Base-by-base conservation (phyloP, 2,888 invertebrate genomes). In the Xylota sylvarum region DNA sequence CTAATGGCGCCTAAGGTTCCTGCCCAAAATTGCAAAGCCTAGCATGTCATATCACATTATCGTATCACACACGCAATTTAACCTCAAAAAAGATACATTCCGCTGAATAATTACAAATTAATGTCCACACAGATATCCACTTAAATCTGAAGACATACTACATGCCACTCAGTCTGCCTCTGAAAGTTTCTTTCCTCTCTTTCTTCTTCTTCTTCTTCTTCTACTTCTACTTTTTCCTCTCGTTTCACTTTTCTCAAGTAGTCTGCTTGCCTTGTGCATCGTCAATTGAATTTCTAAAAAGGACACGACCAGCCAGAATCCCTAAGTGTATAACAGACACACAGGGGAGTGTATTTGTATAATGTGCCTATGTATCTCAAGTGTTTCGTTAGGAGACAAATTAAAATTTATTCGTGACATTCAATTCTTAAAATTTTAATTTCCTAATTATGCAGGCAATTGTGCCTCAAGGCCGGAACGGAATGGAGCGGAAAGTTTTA, bases 381-480 rank as follows among this genome's bases (percentile, higher is more conserved):
- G 56, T 27, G 17, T 9, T 46, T 56, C 58, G 65, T 43, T 35
- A n/a, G 10, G 46, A 46, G 65, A 48, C 19, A 27, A 35, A 76
- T 76, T 46, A 7, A 77, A 67, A 67, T 67, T 76, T 17, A 67
- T 58, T 67, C 48, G 76, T 80, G 80, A 80, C 76, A 76, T 65
- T 52, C 52, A 77, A 80, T 80, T 80, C 72, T 72, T 85, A 70
- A 76, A 85, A 80, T 55, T 85, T 85, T 85, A 85, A 85, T 85
- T 80, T 85, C 72, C 76, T 85, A 85, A 85, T 85, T 85, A 85
- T 81, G 76, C 72, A 52, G 52, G 70, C 80, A 40, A 12, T 48
- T 14, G 14, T 37, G n/a, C 0, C 62, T 56, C 64, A 55, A 79
- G 70, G 79, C 55, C 79, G 27, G 4, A 19, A 9, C 12, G 48